These are phyloP conservation scores for Chrysolina haemoptera DNA, from an alignment of 2,888 invertebrate species.

Conservation along the genomic window DNA sequence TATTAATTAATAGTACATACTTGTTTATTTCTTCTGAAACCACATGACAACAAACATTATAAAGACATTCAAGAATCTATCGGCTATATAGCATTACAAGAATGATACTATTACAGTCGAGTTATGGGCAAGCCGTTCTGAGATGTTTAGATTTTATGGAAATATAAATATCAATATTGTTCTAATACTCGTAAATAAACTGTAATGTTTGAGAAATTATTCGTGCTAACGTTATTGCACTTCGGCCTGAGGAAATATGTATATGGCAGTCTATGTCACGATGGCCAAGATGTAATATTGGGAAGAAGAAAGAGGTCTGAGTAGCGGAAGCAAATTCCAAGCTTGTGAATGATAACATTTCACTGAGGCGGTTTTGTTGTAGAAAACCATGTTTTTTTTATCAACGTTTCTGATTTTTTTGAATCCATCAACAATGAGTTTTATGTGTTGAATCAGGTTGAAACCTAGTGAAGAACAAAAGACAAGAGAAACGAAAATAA, in stretches of 20 bases:
- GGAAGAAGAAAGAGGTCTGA: neutral
- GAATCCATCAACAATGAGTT: too few relatives aligned
- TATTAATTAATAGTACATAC: conserved; percentile 47
- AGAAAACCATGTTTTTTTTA: too few relatives aligned
- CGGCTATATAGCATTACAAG: conserved; percentile 26
- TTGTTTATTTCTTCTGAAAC: conserved; percentile 44
- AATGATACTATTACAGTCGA: conserved; percentile 24
- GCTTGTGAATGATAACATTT: too few relatives aligned
- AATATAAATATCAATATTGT: conserved; percentile 30
- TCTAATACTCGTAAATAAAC: conserved; percentile 1
- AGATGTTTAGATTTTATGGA: conserved; percentile 25
- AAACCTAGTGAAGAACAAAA: too few relatives aligned
- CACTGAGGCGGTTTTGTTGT: too few relatives aligned
- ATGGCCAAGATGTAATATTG: neutral
- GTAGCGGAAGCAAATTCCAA: neutral
- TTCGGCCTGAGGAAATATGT: neutral
- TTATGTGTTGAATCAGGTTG: too few relatives aligned
- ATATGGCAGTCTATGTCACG: conserved; percentile 5
- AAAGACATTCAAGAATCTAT: conserved; percentile 36
- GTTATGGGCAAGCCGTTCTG: conserved; percentile 13
- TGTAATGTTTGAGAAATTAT: conserved; percentile 6
- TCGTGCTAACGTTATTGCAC: conserved; percentile 19
- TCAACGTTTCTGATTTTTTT: too few relatives aligned
- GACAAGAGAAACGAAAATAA: too few relatives aligned
- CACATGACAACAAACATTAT: conserved; percentile 42